Evolutionary conservation across 2,888 invertebrate species (phyloP), one percentile per base, ranked within the genome.

Genomic region (Apodemia zela): DNA sequence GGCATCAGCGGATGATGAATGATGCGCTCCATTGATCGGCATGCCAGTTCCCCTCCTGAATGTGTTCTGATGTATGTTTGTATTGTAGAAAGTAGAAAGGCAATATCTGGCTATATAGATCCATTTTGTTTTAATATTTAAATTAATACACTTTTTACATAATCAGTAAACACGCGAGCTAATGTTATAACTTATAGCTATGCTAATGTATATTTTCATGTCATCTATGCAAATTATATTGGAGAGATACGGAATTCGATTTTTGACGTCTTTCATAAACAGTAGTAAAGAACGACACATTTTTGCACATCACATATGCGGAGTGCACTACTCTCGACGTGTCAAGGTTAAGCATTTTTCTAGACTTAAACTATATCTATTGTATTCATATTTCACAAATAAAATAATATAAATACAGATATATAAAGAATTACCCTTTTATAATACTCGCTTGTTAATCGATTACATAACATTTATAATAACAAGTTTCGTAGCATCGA

Each of bases 41-140:
- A 54, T 54, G 54, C 25, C 51, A 21, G 54, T 54, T 54, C 54
- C 54, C 54, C 54, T 54, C 11, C 54, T 54, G 54, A 25, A 54
- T 54, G 15, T 42, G 15, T 15, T 54, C 54, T 25, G 25, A 54
- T 54, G 25, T 42, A 42, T 54, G 51, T 51, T 51, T 54, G 54
- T 54, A 21, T 25, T 54, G 21, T 54, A 42, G 54, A 54, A 54
- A 54, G 54, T 54, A 54, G 54, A 54, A 25, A 54, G 21, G 54
- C 54, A 21, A 21, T 54, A 21, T 18, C 38, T 38, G 38, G 11
- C 38, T 4, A 13, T 42, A 11, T 13, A 15, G 51, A 4, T 21
- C 8, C 21, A 51, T 51, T 18, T 51, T 51, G 51, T 51, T 17
- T 51, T 54, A 25, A 54, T 54, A 42, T 42, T 15, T 42, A 42